A percentile compares a stretch with the other conserved stretches of the same genome.
Conservation (phyloP, 1,140 invertebrate genomes). For the Leptopilina clavipes region DNA sequence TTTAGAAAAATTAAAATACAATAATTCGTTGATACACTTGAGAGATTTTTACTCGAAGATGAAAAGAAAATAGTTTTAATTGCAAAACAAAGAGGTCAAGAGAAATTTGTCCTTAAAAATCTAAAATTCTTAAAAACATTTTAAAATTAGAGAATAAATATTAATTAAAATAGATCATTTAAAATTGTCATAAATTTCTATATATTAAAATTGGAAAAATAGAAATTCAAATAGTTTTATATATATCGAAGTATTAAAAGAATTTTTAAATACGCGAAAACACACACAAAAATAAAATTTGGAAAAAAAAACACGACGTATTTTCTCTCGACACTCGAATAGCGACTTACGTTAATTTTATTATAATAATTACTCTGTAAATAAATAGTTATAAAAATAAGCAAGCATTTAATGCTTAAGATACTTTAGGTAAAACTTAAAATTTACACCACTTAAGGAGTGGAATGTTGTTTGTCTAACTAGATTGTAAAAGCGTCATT, state of each 20-base stretch:
- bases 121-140: neutral
- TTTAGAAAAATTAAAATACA: no score
- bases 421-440: conserved; percentile 68
- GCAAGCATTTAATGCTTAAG: conserved; percentile 70
- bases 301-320: conserved; percentile 14
- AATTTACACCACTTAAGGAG: conserved; percentile 69
- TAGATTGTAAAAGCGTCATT: conserved; percentile 70
- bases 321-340: conserved; percentile 15
- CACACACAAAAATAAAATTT: conserved; percentile 35
- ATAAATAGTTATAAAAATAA: conserved; percentile 75
- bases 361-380: conserved; percentile 65
- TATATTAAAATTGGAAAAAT: neutral
- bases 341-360: conserved; percentile 12
- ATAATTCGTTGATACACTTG: no score
- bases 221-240: neutral
- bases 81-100: neutral
- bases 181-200: neutral
- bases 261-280: neutral
- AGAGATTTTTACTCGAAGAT: no score
- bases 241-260: conserved; percentile 30
- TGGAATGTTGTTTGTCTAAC: conserved; percentile 72
- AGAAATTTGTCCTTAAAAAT: neutral
- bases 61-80: conserved; percentile 4
- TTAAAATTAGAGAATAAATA: neutral
- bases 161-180: neutral